Evolutionary conservation across 2,797 vertebrate genomes (phyloP), one percentile per base, ranked within the genome.

Genomic region (Notolepis coatsorum): DNA sequence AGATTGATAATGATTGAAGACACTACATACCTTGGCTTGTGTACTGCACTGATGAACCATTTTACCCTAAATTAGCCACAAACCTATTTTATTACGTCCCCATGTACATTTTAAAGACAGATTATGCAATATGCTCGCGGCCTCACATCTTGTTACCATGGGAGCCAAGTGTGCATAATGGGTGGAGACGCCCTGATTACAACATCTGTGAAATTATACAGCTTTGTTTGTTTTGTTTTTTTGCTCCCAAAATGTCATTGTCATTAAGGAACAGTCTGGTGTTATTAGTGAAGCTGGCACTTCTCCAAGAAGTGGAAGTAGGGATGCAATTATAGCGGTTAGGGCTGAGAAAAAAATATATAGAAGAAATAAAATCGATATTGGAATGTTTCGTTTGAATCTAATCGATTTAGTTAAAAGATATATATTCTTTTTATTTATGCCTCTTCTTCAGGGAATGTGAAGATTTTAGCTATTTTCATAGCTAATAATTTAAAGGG

Each of bases 41-140:
- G 39, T 15, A 28, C 8, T 3, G 15, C 12, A 4, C n/a, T 15
- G 48, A 51, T 47, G 31, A 49, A 54, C 46, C 6, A 23, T n/a
- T 64, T 63, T 4, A 15, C 62, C 35, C 30, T 52, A 12, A 60
- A n/a, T 41, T 13, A 53, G n/a, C 18, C 31, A 10, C n/a, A 6
- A 3, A 3, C 31, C 23, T 4, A 0, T 15, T 39, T 45, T 3
- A n/a, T 20, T 58, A 2, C 24, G n/a, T 33, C 7, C 0, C 21
- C 2, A 13, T 48, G n/a, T 28, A 18, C 27, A 27, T 13, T 33
- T 2, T 27, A 20, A 61, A 10, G n/a, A 20, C 37, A 24, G 20
- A 7, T 53, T 7, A 24, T 35, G 8, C 21, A 25, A 21, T 27
- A 8, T n/a, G 33, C 10, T 59, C 4, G 31, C 10, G 17, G 15